These are phyloP conservation scores for Cyanoderma ruficeps DNA, from an alignment of 2,113 vertebrate genomes.

Conservation along the genomic window DNA sequence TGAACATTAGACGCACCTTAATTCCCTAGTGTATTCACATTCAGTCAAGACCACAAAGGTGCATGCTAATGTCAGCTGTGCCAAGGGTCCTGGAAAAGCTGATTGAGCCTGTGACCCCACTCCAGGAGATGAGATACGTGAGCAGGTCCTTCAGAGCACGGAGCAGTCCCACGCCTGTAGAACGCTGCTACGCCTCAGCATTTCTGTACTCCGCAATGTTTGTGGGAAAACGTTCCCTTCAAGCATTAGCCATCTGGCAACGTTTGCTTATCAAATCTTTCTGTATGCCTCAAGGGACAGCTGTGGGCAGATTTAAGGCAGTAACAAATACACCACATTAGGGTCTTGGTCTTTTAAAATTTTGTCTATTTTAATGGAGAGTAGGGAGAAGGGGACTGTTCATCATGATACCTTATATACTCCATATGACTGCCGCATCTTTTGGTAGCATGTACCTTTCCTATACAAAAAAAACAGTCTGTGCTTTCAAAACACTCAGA, in stretches of 20 bases:
- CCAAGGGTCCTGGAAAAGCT: neutral
- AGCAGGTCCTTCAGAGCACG: accelerated
- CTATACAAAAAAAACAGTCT: neutral
- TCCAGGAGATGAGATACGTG: neutral
- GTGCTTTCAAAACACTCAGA: neutral
- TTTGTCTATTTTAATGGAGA: neutral
- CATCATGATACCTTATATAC: neutral
- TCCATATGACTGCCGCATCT: neutral
- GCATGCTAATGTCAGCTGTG: neutral
- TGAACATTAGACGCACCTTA: neutral
- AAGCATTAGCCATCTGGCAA: slow-evolving; percentile 33
- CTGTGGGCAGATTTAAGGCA: slow-evolving; percentile 41
- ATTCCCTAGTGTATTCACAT: neutral
- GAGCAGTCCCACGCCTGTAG: neutral
- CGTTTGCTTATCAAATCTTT: slow-evolving; percentile 20
- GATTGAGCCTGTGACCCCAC: neutral
- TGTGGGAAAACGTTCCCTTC: slow-evolving; percentile 1
- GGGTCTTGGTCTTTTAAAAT: neutral
- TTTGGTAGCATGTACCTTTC: neutral
- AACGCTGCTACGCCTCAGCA: neutral
- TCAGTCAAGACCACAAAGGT: neutral
- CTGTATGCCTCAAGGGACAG: neutral
- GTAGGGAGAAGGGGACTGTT: neutral
- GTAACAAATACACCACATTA: slow-evolving; percentile 2
- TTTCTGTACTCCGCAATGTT: neutral